Percentiles rank a stretch among this genome's conserved stretches.
These are phyloP conservation scores for Ectemnius lituratus DNA, from an alignment of 2,888 invertebrate species.

Conservation along the genomic window DNA sequence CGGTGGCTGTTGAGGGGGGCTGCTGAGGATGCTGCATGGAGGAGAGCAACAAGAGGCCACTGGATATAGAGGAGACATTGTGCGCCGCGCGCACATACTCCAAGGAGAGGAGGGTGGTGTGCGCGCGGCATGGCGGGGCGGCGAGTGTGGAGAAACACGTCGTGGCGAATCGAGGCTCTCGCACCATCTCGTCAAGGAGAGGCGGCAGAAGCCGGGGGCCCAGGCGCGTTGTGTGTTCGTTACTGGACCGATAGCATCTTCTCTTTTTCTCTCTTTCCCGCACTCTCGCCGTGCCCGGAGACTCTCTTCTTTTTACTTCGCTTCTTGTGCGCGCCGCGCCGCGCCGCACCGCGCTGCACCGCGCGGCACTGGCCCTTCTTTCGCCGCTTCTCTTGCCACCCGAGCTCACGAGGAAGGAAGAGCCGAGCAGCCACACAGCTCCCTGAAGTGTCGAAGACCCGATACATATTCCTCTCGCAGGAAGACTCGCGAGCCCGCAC, in stretches of 20 bases:
- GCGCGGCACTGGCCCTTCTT: conserved; percentile 31
- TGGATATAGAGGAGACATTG: conserved; percentile 38
- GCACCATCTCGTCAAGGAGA: conserved; percentile 61
- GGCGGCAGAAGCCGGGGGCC: conserved; percentile 2
- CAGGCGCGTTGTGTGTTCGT: conserved; percentile 56
- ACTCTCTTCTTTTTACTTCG: conserved; percentile 9
- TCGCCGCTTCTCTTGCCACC: conserved; percentile 12
- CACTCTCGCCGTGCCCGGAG: not conserved
- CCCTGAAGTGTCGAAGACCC: conserved; percentile 39
- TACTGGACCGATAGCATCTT: conserved; percentile 59
- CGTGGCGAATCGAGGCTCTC: conserved; percentile 58
- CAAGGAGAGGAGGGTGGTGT: not conserved
- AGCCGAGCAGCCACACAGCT: not conserved
- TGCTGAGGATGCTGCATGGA: no score
- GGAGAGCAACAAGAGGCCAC: no score
- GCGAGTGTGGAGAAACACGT: conserved; percentile 48
- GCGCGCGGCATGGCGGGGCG: not conserved
- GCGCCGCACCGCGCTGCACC: conserved; percentile 27
- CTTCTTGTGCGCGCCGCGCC: conserved; percentile 19
- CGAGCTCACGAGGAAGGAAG: conserved; percentile 31
- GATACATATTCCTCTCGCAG: conserved; percentile 30
- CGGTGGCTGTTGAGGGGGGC: no score
- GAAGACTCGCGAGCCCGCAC: conserved; percentile 28
- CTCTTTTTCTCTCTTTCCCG: conserved; percentile 47
- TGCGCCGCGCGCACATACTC: not conserved